These are phyloP conservation scores for Champsocephalus esox DNA, from an alignment of 2,797 vertebrate species.

Conservation along the genomic window DNA sequence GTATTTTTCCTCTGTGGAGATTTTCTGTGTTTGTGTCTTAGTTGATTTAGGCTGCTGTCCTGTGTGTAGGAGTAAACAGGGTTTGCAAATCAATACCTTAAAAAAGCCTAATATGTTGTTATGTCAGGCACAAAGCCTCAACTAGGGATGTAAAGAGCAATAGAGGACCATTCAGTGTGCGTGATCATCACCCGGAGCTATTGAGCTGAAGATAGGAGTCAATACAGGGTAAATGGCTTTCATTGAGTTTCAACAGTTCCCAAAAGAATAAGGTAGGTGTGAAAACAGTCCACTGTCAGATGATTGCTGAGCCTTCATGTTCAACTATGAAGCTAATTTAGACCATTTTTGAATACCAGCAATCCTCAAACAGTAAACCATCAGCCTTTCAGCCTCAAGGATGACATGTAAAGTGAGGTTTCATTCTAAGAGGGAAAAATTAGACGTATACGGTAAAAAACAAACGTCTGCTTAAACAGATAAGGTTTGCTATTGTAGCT, in stretches of 20 bases:
- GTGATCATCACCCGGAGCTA: slow-evolving; percentile 67
- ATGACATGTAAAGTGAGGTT: slow-evolving; percentile 1
- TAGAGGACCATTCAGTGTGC: slow-evolving; percentile 50
- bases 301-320: slow-evolving; percentile 57
- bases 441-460: slow-evolving; percentile 15
- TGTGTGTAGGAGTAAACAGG: slow-evolving; percentile 39
- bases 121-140: slow-evolving; percentile 51
- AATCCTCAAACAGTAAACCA: slow-evolving; percentile 23
- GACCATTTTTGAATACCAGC: slow-evolving; percentile 32
- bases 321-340: slow-evolving; percentile 41
- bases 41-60: slow-evolving; percentile 1
- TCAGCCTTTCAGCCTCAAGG: slow-evolving; percentile 12
- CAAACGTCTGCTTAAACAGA: neutral
- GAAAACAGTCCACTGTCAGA: slow-evolving; percentile 61
- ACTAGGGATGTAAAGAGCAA: slow-evolving; percentile 57
- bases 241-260: slow-evolving; percentile 71
- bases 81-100: slow-evolving; percentile 66
- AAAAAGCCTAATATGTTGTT: slow-evolving; percentile 66
- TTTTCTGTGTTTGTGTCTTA: neutral
- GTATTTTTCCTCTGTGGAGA: neutral
- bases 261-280: slow-evolving; percentile 66
- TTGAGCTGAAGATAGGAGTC: slow-evolving; percentile 64
- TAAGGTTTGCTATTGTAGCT: slow-evolving; percentile 14
- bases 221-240: slow-evolving; percentile 70
- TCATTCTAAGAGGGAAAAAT: slow-evolving; percentile 4